Base-by-base conservation (phyloP, 2,113 vertebrate genomes). In the Gobiocypris rarus region DNA sequence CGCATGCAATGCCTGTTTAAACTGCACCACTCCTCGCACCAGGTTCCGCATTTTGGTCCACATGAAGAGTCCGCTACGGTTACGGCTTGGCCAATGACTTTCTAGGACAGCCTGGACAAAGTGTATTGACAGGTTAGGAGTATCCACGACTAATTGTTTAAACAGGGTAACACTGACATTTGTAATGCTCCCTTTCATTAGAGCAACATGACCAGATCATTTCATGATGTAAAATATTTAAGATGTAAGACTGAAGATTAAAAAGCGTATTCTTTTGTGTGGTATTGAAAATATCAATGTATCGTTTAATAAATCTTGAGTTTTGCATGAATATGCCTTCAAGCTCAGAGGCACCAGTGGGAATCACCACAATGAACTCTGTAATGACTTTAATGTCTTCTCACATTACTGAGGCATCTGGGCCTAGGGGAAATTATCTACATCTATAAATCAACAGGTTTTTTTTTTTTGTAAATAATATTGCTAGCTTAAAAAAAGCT, bases 11-110 rank as follows among this genome's bases (percentile, higher is more conserved):
- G 94, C 93, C 13, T 95, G 95, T 80, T 95, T 97, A 91, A 99
- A 99, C 67, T 98, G 98, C 3, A 93, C 92, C 82, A 97, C 95
- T 69, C 96, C 97, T 31, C 87, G 94, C 26, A 99, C 85, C 71
- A 99, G 94, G 28, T 98, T 98, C 9, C 97, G 95, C 73, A 99
- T 91, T 90, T 99, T 99, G 81, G 96, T 98, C 98, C 98, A 99
- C 89, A 99, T 95, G 88, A 98, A 98, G 82, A 93, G 93, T 54
- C 98, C 97, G 56, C 98, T 97, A n/a, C 96, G 96, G 88, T 96
- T 98, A 85, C 95, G 93, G 84, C 96, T 97, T 3, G 98, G 98
- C 98, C 98, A 99, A 0, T 96, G 94, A 86, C 96, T 97, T 90
- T 99, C 97, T 86, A 99, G 91, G 89, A 97, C 97, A 0, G 97